Conservation (phyloP, 1,140 invertebrate genomes). For the Drosophila pruinosa region DNA sequence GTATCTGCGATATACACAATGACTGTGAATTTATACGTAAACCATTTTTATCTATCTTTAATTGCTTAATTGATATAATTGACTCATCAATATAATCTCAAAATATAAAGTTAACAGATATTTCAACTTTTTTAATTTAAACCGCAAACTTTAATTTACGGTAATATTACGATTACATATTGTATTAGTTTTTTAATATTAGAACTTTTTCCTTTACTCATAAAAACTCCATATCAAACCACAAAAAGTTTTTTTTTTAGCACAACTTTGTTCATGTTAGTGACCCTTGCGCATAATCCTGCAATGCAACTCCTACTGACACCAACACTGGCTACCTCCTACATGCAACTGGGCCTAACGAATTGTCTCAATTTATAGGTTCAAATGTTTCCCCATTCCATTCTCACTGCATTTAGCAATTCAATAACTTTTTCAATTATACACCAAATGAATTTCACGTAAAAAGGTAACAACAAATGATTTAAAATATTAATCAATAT, state of each 20-base stretch:
- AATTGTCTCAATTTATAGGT: background rate
- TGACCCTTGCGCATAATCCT: background rate
- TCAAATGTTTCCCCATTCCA: too few species aligned
- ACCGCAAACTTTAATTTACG: too few species aligned
- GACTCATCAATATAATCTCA: background rate
- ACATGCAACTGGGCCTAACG: background rate
- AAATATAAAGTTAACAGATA: background rate
- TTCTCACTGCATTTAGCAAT: too few species aligned
- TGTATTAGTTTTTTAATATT: background rate
- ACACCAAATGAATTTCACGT: too few species aligned
- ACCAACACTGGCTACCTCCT: background rate
- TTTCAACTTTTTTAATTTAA: too few species aligned
- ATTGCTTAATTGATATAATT: background rate
- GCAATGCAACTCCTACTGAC: background rate
- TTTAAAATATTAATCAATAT: too few species aligned
- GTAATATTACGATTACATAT: background rate
- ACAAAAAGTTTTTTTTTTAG: background rate
- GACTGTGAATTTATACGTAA: background rate
- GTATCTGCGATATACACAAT: background rate
- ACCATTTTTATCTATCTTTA: background rate
- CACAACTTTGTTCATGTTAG: background rate
- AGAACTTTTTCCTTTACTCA: background rate
- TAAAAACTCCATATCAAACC: background rate
- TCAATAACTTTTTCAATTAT: too few species aligned
- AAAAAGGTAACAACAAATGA: too few species aligned